Evolutionary conservation across 30 jellyfish, hydroid and myxozoan genomes (phyloP).

Genomic region (Cassiopea andromeda): DNA sequence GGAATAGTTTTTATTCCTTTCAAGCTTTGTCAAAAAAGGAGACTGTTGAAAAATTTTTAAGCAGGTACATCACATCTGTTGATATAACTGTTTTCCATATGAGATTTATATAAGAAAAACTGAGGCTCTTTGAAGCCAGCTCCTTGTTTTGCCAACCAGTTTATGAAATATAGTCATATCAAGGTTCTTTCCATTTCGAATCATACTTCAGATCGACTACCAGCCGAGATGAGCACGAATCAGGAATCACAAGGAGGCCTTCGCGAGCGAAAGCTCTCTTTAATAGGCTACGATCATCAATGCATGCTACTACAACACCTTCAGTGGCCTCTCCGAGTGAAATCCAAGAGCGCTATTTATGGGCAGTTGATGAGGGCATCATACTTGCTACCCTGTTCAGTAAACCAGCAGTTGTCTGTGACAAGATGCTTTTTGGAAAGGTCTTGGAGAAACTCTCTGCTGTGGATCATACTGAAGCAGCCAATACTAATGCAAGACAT

Average conservation of each 20-base stretch:
- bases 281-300: conserved; percentile 74
- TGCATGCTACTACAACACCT: conserved; percentile 70
- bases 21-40: too few relatives aligned
- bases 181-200: not conserved
- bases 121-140: too few relatives aligned
- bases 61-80: too few relatives aligned
- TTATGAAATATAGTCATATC: too few relatives aligned
- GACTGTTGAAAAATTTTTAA: too few relatives aligned
- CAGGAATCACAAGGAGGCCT: conserved; percentile 50
- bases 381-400: conserved; percentile 74
- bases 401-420: conserved; percentile 60
- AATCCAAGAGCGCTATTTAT: conserved; percentile 87
- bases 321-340: conserved; percentile 88
- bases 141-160: too few relatives aligned
- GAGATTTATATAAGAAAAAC: too few relatives aligned
- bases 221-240: conserved; percentile 32
- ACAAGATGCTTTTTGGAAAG: conserved; percentile 64
- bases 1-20: too few relatives aligned
- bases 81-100: too few relatives aligned
- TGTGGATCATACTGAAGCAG: conserved; percentile 15
- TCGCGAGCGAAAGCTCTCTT: conserved; percentile 76
- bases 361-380: conserved; percentile 75
- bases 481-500: conserved; percentile 5
- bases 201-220: conserved; percentile 1
- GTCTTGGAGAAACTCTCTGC: conserved; percentile 49